Conservation (phyloP, 2,888 invertebrate genomes). For the Laothoe populi region DNA sequence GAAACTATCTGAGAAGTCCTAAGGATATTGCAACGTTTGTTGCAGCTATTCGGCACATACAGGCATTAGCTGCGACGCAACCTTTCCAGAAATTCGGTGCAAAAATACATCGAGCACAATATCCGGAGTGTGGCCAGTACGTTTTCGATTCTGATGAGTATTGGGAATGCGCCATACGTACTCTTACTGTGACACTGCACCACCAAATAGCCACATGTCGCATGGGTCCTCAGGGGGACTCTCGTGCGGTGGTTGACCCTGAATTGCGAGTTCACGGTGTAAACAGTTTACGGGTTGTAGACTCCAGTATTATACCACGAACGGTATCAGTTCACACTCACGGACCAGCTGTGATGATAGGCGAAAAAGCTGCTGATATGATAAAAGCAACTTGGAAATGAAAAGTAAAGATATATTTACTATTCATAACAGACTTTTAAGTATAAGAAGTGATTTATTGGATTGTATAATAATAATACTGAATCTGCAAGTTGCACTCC, state of each 20-base stretch:
- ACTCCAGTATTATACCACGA: constrained; percentile 83
- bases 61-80: constrained; percentile 72
- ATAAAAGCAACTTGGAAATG: constrained; percentile 73
- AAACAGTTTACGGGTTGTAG: constrained; percentile 75
- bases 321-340: constrained; percentile 83
- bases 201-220: constrained; percentile 87
- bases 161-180: constrained; percentile 87
- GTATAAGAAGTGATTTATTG: too few relatives aligned
- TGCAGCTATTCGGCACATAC: constrained; percentile 82
- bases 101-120: constrained; percentile 77
- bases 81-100: constrained; percentile 82
- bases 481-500: too few relatives aligned
- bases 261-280: constrained; percentile 80
- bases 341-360: constrained; percentile 84
- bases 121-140: constrained; percentile 85
- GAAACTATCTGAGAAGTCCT: constrained; percentile 88
- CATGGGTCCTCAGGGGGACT: constrained; percentile 86
- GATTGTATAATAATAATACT: too few relatives aligned
- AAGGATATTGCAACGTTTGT: constrained; percentile 86
- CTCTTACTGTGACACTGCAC: constrained; percentile 86
- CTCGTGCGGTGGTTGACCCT: constrained; percentile 87
- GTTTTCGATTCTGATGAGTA: constrained; percentile 84
- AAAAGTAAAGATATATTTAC: neutral
- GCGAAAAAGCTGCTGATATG: constrained; percentile 84
- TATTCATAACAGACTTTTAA: neutral